These are phyloP conservation scores for Platichthys flesus DNA, from an alignment of 2,113 vertebrate species.

Conservation along the genomic window DNA sequence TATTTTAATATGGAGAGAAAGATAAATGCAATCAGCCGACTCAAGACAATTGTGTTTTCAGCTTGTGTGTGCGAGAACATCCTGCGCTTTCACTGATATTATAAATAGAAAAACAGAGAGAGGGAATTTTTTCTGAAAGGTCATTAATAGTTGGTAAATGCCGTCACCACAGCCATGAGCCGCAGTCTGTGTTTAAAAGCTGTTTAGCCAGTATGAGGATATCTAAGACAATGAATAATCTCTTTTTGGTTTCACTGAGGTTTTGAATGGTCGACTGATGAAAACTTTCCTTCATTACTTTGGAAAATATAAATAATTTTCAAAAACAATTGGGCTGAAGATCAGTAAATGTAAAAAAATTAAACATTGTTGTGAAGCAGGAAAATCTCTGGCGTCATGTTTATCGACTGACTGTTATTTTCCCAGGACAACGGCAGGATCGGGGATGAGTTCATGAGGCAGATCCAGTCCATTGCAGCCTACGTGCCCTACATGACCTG, in stretches of 20 bases:
- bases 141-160: constrained; percentile 54
- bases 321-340: constrained; percentile 29
- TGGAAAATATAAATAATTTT: constrained; percentile 42
- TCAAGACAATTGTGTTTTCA: constrained; percentile 57
- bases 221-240: constrained; percentile 20
- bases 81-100: constrained; percentile 41
- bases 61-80: constrained; percentile 50
- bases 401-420: constrained; percentile 20
- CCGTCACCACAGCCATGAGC: constrained; percentile 21
- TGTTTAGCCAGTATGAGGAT: constrained; percentile 29
- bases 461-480: constrained; percentile 88
- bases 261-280: constrained; percentile 43
- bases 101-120: constrained; percentile 55
- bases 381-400: constrained; percentile 22
- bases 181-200: constrained; percentile 22
- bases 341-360: constrained; percentile 12
- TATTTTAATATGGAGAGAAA: constrained; percentile 43
- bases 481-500: constrained; percentile 91
- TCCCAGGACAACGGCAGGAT: constrained; percentile 85
- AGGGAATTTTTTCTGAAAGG: constrained; percentile 41
- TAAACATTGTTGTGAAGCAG: constrained; percentile 14
- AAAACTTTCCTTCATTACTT: constrained; percentile 43
- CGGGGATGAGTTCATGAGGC: constrained; percentile 89
- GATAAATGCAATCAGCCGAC: constrained; percentile 57
- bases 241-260: constrained; percentile 39